Base-by-base conservation (phyloP, 2,888 invertebrate genomes). In the Atethmia centrago region DNA sequence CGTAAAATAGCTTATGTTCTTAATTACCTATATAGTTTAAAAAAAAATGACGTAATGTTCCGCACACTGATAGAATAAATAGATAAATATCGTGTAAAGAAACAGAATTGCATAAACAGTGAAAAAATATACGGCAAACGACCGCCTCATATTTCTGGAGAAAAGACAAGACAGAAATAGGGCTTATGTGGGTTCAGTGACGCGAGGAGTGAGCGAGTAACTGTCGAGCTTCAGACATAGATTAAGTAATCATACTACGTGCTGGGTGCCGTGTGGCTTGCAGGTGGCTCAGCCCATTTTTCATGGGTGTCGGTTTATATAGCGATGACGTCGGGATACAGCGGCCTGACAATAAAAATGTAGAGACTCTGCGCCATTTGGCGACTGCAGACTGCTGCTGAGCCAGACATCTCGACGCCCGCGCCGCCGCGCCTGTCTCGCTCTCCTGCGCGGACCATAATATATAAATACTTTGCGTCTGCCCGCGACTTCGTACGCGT, bases 111-210 rank as follows among this genome's bases (percentile, higher is more conserved):
- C 77, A 74, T 83, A 85, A 87, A 86, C 55, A 81, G 73, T 71
- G 75, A 88, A 82, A 67, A 79, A 77, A 79, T 74, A 87, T 69
- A 84, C 82, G 79, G 85, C 82, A 83, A 86, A 84, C 83, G 85
- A 86, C 77, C 80, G 84, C 77, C 78, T 85, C 80, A 87, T 92
- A 92, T 93, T 92, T 93, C 91, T 93, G 92, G 92, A 92, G 92
- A 94, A 93, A 94, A 92, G 92, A 91, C 92, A 91, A 88, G 90
- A 92, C 93, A 88, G 88, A 94, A 95, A 94, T 95, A 95, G 93
- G 90, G 91, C 84, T 85, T 70, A 77, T 85, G 86, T 86, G 87
- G 85, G 90, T 88, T 93, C 93, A 93, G 90, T 93, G 94, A 94
- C 93, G 94, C 87, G 89, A 80, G 79, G 84, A 84, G 79, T 77